These are phyloP conservation scores for Gephyroberyx darwinii DNA, from an alignment of 2,797 vertebrate genomes.

Conservation along the genomic window DNA sequence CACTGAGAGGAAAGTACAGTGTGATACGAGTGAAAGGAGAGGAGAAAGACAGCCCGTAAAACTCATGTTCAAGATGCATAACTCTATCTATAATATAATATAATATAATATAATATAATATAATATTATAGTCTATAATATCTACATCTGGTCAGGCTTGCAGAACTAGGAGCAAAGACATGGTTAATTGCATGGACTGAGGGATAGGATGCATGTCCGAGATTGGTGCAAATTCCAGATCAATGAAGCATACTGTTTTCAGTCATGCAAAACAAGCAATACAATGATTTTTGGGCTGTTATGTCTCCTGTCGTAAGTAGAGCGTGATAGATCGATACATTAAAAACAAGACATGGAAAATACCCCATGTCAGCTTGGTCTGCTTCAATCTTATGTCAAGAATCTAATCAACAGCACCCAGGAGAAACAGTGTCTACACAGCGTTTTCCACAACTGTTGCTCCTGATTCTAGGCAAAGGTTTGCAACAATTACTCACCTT, in stretches of 20 bases:
- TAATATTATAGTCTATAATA: neutral
- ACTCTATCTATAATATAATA: neutral
- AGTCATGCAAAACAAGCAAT: conserved; percentile 35
- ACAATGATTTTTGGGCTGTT: neutral
- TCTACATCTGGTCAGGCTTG: conserved; percentile 27
- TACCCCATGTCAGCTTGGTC: conserved; percentile 38
- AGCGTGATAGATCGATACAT: conserved; percentile 21
- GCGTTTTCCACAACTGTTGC: conserved; percentile 4
- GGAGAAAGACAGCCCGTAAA: conserved; percentile 22
- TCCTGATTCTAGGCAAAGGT: conserved; percentile 17
- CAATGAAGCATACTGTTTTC: conserved; percentile 19
- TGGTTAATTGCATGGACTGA: conserved; percentile 12
- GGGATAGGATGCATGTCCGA: conserved; percentile 19
- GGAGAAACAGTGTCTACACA: conserved; percentile 3
- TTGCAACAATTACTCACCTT: conserved; percentile 72
- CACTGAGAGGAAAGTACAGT: too few species aligned
- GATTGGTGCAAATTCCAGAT: conserved; percentile 26
- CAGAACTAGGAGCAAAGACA: conserved; percentile 29
- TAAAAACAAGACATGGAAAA: conserved; percentile 23
- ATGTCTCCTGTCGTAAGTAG: conserved; percentile 9
- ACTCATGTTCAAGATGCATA: conserved; percentile 17
- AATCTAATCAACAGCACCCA: conserved; percentile 21
- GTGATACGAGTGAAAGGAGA: conserved; percentile 13
- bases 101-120: too few species aligned
- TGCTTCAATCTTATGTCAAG: conserved; percentile 5